These are phyloP conservation scores for Physella acuta DNA, from an alignment of 1,140 invertebrate species.

Conservation along the genomic window DNA sequence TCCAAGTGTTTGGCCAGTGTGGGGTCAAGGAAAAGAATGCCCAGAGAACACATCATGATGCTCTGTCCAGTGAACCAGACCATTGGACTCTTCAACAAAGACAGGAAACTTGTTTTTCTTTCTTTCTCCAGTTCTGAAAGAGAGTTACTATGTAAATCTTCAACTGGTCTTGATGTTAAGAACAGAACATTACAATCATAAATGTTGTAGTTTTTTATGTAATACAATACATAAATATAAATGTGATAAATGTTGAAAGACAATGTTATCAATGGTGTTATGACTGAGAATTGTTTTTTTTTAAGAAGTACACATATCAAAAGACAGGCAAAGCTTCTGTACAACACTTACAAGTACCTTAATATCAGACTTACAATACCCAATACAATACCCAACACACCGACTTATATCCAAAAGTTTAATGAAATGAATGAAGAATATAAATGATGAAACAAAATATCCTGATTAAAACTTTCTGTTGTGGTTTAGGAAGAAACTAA, in stretches of 20 bases:
- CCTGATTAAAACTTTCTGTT: neutral
- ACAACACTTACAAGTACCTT: too few species aligned
- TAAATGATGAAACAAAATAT: neutral
- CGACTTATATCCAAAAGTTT: too few species aligned
- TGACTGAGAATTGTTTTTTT: neutral
- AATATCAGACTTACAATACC: too few species aligned
- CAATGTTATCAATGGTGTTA: neutral
- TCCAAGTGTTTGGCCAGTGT: slow-evolving; percentile 54
- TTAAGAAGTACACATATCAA: too few species aligned
- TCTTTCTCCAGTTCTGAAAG: neutral
- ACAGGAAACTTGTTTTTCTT: slow-evolving; percentile 33
- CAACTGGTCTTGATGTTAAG: too few species aligned
- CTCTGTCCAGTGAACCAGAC: slow-evolving; percentile 33
- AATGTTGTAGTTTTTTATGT: neutral
- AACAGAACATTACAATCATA: too few species aligned
- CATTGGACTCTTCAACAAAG: slow-evolving; percentile 35
- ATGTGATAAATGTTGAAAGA: too few species aligned
- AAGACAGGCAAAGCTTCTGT: too few species aligned
- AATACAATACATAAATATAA: neutral
- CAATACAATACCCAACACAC: too few species aligned
- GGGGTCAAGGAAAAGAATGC: slow-evolving; percentile 57
- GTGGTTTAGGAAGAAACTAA: too few species aligned
- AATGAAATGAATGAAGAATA: neutral
- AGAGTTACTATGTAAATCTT: too few species aligned
- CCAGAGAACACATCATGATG: slow-evolving; percentile 34